A percentile compares a stretch with the other conserved stretches of the same genome.
Evolutionary conservation across 2,113 vertebrate species (phyloP).

Genomic region (Poeciliopsis prolifica): DNA sequence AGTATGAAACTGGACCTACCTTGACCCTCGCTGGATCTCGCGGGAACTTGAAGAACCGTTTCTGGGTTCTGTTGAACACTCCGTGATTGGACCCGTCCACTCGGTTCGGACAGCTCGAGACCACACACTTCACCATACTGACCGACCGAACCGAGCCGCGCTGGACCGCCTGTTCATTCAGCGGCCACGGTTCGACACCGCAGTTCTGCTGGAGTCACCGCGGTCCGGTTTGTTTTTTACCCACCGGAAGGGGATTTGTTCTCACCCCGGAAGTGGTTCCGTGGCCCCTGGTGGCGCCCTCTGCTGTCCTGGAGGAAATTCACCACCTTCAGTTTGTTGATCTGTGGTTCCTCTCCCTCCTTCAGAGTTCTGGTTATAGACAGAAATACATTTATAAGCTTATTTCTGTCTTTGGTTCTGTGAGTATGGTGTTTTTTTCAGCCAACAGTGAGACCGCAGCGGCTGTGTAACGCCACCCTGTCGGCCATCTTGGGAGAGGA

Average conservation of each 20-base stretch:
- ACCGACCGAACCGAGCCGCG: neutral
- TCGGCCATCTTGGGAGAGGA: neutral
- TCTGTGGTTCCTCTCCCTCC: too few species aligned
- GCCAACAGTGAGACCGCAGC: neutral
- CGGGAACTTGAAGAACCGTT: constrained; percentile 60
- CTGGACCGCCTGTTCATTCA: neutral
- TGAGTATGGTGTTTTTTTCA: neutral
- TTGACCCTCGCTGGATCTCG: constrained; percentile 44
- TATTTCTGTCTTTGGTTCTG: too few species aligned
- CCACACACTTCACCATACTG: constrained; percentile 68
- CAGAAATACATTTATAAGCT: too few species aligned
- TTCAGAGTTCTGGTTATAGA: too few species aligned
- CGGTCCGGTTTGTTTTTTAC: constrained; percentile 25
- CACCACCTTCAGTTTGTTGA: too few species aligned
- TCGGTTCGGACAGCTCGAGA: constrained; percentile 66
- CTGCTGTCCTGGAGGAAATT: neutral
- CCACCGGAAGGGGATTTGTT: constrained; percentile 16
- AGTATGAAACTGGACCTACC: constrained; percentile 19
- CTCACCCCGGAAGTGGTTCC: constrained; percentile 33
- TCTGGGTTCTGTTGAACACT: constrained; percentile 8
- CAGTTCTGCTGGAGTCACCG: neutral
- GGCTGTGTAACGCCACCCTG: neutral
- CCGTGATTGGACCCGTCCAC: neutral
- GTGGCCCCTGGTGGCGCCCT: neutral
- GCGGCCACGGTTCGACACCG: neutral